phyloP scores from a whole-genome alignment of 2,113 vertebrate species.

The Cryptomyrus ogoouensis region DNA sequence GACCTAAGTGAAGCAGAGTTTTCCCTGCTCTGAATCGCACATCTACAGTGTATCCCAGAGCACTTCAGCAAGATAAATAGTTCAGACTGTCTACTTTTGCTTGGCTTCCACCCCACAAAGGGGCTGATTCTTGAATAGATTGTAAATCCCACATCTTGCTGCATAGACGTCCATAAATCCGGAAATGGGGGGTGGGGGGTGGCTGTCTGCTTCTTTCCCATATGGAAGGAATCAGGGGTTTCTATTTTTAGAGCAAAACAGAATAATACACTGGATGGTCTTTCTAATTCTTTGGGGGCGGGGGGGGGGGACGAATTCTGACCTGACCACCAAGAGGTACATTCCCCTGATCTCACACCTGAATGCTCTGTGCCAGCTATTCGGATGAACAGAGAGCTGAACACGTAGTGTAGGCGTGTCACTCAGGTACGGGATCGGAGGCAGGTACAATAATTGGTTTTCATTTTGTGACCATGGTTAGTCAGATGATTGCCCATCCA shows the following conservation, averaged over 20 bases:
- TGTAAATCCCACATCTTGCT: constrained; percentile 10
- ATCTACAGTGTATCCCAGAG: background rate
- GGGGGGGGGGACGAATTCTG: background rate
- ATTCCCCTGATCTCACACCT: background rate
- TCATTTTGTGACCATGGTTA: background rate
- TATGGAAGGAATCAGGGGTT: constrained; percentile 44
- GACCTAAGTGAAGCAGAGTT: background rate
- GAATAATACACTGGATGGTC: constrained; percentile 33
- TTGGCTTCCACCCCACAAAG: background rate
- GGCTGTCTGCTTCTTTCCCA: constrained; percentile 39
- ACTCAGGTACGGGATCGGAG: background rate
- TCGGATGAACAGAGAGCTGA: background rate
- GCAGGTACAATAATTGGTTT: background rate
- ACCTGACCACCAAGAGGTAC: background rate
- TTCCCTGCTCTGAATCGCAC: background rate
- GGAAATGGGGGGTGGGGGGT: background rate
- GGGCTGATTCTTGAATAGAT: background rate
- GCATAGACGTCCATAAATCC: background rate
- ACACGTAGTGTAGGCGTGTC: background rate
- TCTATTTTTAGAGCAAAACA: constrained; percentile 50
- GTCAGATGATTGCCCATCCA: background rate
- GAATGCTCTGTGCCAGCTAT: background rate
- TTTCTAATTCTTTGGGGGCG: background rate
- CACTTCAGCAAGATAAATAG: constrained; percentile 1
- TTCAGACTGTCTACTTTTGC: constrained; percentile 7